A percentile compares a stretch with the other conserved stretches of the same genome.
Evolutionary conservation across 2,888 invertebrate species (phyloP).

Genomic region (Phyto melanocephala): DNA sequence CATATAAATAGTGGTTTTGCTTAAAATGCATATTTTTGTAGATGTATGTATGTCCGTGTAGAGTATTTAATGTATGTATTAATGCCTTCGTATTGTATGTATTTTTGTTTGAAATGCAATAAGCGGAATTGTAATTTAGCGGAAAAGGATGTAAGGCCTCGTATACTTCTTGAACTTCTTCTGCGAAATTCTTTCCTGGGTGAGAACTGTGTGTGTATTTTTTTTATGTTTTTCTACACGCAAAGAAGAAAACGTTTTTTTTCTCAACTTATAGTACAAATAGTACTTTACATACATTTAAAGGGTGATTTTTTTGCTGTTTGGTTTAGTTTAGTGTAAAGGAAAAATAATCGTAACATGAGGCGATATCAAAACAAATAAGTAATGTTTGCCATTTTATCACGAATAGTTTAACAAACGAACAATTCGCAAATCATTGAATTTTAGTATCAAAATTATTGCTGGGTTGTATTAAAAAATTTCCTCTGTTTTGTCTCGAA

Average conservation of each 20-base stretch:
- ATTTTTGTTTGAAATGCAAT: constrained; percentile 71
- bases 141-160: constrained; percentile 72
- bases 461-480: too few relatives aligned
- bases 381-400: too few relatives aligned
- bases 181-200: constrained; percentile 41
- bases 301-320: too few relatives aligned
- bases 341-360: too few relatives aligned
- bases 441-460: too few relatives aligned
- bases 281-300: too few relatives aligned
- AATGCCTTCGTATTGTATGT: neutral
- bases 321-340: too few relatives aligned
- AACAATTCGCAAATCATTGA: too few relatives aligned
- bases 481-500: too few relatives aligned
- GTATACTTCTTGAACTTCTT: constrained; percentile 62
- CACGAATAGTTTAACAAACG: too few relatives aligned
- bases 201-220: constrained; percentile 3
- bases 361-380: too few relatives aligned
- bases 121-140: constrained; percentile 78
- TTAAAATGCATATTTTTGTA: neutral
- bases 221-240: constrained; percentile 5
- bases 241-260: constrained; percentile 19
- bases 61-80: constrained; percentile 14
- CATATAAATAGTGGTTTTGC: neutral
- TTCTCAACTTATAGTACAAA: neutral
- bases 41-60: constrained; percentile 11